Percentiles rank a stretch among this genome's conserved stretches.
Conservation (phyloP, 2,113 vertebrate genomes). For the Laticauda laticaudata region DNA sequence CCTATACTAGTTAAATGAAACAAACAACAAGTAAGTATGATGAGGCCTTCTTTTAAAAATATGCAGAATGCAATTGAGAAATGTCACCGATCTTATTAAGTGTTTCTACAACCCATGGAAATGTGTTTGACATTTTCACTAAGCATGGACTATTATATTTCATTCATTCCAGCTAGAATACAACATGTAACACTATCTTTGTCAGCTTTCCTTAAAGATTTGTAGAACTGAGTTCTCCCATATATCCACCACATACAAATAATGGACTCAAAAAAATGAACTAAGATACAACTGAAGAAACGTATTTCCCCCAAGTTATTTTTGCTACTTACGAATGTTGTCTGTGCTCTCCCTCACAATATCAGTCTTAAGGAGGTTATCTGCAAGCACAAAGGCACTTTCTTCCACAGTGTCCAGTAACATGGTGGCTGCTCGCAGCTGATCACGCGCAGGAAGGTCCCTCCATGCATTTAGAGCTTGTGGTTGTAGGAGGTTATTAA, state of each 20-base stretch:
- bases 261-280: neutral
- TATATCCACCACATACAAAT: neutral
- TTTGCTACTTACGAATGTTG: slow-evolving; percentile 89
- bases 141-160: neutral
- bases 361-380: slow-evolving; percentile 97
- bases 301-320: neutral
- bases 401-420: slow-evolving; percentile 96
- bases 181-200: neutral
- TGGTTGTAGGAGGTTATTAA: slow-evolving; percentile 95
- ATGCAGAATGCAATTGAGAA: neutral
- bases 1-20: neutral
- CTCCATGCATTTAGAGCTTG: slow-evolving; percentile 88
- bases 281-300: neutral
- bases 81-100: neutral
- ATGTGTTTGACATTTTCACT: neutral
- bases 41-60: neutral
- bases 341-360: slow-evolving; percentile 94
- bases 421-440: slow-evolving; percentile 91
- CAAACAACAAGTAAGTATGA: neutral
- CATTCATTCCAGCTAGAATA: neutral
- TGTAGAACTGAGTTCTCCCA: neutral
- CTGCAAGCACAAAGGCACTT: slow-evolving; percentile 94
- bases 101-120: neutral
- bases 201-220: neutral
- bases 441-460: slow-evolving; percentile 85